Conservation (phyloP, 2,113 vertebrate species). For the Vicugna pacos region DNA sequence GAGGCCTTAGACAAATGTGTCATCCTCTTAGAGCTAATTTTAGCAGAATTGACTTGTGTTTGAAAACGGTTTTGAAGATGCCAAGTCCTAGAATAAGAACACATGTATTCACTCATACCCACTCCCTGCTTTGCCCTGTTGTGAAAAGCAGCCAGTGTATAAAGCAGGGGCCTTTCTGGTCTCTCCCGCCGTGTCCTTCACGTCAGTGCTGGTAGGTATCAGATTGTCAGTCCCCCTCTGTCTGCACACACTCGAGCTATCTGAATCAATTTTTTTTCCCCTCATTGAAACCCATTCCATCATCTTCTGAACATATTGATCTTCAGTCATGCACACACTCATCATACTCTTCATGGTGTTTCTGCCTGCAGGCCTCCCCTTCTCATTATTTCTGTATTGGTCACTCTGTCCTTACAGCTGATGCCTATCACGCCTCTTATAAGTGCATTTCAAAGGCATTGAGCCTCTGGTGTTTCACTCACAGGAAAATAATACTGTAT, state of each 20-base stretch:
- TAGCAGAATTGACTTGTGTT: not conserved
- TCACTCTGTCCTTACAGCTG: constrained; percentile 74
- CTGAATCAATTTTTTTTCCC: constrained; percentile 49
- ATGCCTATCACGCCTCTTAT: constrained; percentile 76
- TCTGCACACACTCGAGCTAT: not conserved
- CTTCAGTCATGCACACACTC: constrained; percentile 76
- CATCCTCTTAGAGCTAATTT: not conserved
- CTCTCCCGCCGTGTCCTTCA: not conserved
- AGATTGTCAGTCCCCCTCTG: not conserved
- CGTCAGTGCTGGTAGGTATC: not conserved
- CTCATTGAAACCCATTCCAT: constrained; percentile 73
- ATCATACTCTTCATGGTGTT: constrained; percentile 66
- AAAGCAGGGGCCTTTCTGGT: not conserved
- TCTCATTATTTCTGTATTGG: constrained; percentile 80
- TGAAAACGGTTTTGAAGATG: constrained; percentile 11
- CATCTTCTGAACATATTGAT: constrained; percentile 76
- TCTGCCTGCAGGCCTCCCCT: constrained; percentile 78
- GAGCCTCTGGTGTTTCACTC: constrained; percentile 55
- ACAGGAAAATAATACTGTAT: constrained; percentile 49
- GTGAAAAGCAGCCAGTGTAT: not conserved
- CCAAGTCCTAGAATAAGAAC: not conserved
- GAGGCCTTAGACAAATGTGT: not conserved
- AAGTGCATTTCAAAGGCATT: constrained; percentile 82
- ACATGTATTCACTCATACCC: not conserved
- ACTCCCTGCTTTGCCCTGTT: not conserved